Percentiles rank a stretch among this genome's conserved stretches.
Conservation (phyloP, 2,888 invertebrate species). For the Suillia variegata region DNA sequence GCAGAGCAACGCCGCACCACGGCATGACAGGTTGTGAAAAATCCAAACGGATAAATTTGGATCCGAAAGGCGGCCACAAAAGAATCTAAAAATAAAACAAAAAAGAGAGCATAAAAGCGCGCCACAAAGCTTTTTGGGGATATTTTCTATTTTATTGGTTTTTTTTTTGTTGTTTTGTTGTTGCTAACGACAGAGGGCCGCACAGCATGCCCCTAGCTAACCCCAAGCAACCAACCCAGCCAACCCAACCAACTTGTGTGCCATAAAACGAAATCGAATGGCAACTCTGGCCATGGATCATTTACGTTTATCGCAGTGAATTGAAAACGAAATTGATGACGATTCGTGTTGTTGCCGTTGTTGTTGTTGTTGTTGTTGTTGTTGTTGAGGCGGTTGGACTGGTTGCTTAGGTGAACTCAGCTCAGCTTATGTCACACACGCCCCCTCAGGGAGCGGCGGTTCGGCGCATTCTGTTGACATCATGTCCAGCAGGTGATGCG, state of each 20-base stretch:
- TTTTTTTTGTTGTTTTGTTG: background rate
- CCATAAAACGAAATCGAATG: constrained; percentile 6
- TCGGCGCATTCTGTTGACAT: no score
- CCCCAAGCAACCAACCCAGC: background rate
- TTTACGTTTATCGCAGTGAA: constrained; percentile 17
- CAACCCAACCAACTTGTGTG: background rate
- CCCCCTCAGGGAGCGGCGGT: no score
- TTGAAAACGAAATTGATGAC: constrained; percentile 20
- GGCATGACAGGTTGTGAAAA: background rate
- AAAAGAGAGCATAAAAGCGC: background rate
- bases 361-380: no score
- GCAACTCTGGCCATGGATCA: constrained; percentile 12
- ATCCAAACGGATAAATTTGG: background rate
- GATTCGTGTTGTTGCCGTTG: no score
- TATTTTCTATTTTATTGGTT: background rate
- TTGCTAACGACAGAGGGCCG: background rate
- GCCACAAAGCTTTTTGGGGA: no score
- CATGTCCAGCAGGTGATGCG: no score
- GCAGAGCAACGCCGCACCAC: no score
- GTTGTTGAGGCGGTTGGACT: no score
- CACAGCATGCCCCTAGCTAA: background rate
- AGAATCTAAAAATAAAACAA: background rate
- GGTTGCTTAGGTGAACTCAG: no score
- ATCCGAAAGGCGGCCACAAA: background rate
- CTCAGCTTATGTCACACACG: no score